A percentile compares a stretch with the other conserved stretches of the same genome.
phyloP scores from a whole-genome alignment of 2,797 vertebrate genomes.

The Myotis findleyi region DNA sequence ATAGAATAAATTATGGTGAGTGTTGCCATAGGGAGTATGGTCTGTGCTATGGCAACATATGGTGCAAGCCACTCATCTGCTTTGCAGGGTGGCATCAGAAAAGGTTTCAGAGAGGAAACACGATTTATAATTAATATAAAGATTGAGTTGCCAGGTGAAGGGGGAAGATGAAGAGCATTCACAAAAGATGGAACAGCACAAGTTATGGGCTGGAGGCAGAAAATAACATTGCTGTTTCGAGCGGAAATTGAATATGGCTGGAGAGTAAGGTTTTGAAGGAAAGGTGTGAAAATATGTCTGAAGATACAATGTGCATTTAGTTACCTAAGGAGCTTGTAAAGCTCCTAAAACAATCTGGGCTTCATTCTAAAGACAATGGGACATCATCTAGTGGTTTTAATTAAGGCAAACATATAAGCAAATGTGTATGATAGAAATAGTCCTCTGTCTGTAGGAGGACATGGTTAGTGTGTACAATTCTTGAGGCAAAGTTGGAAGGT shows the following conservation, averaged over 20 bases:
- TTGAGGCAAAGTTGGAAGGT: background rate
- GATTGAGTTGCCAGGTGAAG: background rate
- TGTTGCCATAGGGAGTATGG: background rate
- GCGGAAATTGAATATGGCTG: background rate
- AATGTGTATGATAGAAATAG: background rate
- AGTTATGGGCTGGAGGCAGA: background rate
- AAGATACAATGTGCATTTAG: background rate
- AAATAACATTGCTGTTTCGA: background rate
- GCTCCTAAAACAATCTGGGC: background rate
- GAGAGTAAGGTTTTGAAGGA: background rate
- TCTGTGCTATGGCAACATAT: background rate
- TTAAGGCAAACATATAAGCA: background rate
- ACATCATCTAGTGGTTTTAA: background rate
- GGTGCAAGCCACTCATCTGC: background rate
- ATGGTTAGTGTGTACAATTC: background rate
- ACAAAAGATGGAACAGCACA: background rate
- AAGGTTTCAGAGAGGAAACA: background rate
- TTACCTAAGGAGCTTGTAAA: rapidly evolving
- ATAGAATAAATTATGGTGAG: background rate
- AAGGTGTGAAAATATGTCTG: background rate
- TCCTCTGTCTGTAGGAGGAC: background rate
- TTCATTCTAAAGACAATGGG: background rate
- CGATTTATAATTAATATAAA: background rate
- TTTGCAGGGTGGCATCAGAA: background rate
- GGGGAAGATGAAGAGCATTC: background rate